Evolutionary conservation across 2,888 invertebrate species (phyloP).

Genomic region (Trilocha varians): DNA sequence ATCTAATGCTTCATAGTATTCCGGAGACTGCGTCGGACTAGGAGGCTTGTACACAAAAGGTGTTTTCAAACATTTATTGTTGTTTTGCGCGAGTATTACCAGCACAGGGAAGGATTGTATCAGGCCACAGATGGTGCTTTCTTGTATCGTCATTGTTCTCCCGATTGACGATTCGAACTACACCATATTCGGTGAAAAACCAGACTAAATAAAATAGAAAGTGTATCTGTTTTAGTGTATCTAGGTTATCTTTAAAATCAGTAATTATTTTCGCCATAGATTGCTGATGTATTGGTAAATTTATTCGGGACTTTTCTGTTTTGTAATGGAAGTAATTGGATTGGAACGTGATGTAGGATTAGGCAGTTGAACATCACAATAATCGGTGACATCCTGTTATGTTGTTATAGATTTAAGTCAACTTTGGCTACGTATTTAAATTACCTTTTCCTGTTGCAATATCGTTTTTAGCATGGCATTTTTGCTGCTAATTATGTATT

Average conservation of each 20-base stretch:
- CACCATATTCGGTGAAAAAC: background rate
- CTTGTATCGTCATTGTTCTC: slow-evolving; percentile 54
- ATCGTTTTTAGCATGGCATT: no score
- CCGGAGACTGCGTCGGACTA: slow-evolving; percentile 48
- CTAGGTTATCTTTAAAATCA: slow-evolving; percentile 15
- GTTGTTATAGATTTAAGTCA: no score
- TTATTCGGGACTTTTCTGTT: background rate
- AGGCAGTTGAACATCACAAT: background rate
- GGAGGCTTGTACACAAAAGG: slow-evolving; percentile 57
- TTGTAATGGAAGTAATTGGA: background rate
- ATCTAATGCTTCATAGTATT: slow-evolving; percentile 59
- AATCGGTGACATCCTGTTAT: background rate
- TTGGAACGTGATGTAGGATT: background rate
- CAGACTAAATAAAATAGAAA: background rate
- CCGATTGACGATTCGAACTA: background rate
- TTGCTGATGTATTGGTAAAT: slow-evolving; percentile 1
- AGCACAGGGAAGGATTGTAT: slow-evolving; percentile 58
- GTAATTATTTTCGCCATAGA: slow-evolving; percentile 4
- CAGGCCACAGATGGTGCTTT: slow-evolving; percentile 45
- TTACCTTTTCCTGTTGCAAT: no score
- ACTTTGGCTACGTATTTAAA: no score
- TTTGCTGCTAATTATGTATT: no score
- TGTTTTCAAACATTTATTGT: slow-evolving; percentile 47
- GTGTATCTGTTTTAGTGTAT: slow-evolving; percentile 1
- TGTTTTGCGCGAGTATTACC: slow-evolving; percentile 54